phyloP scores from a whole-genome alignment of 2,888 invertebrate species.

The Mactromeris polynyma region DNA sequence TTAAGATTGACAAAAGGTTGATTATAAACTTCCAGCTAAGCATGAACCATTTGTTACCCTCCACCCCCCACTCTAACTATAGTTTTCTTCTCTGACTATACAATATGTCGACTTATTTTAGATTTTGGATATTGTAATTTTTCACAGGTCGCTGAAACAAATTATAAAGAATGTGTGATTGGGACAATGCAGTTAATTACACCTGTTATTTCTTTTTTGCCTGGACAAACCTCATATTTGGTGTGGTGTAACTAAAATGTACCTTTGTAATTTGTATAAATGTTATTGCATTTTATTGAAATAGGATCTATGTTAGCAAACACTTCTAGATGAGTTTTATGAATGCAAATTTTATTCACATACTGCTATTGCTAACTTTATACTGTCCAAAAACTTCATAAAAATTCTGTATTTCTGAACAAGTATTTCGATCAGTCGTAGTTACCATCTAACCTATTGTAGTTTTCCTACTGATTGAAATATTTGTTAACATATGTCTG shows the following conservation, averaged over 20 bases:
- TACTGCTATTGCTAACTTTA: not conserved
- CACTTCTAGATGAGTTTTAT: not conserved
- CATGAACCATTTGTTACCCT: not conserved
- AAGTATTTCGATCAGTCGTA: slow-evolving; percentile 15
- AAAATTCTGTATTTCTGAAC: not conserved
- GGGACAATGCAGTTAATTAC: slow-evolving; percentile 52
- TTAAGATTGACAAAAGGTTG: not conserved
- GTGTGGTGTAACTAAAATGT: slow-evolving; percentile 17
- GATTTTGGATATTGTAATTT: not conserved
- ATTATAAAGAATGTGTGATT: slow-evolving; percentile 50
- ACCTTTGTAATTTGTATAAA: slow-evolving; percentile 4
- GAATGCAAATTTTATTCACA: not conserved
- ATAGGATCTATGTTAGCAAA: not conserved
- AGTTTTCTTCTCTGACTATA: not conserved
- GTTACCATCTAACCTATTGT: slow-evolving; percentile 22
- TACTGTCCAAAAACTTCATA: not conserved
- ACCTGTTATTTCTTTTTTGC: not conserved
- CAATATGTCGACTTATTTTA: not conserved
- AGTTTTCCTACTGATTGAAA: slow-evolving; percentile 10
- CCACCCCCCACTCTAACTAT: not conserved
- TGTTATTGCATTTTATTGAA: slow-evolving; percentile 7
- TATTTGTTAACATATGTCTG: not conserved
- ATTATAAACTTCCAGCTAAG: not conserved
- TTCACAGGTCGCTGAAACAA: not conserved
- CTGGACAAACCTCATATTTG: not conserved